phyloP scores from a whole-genome alignment of 2,797 vertebrate species.

The Tiaroga cobitis region DNA sequence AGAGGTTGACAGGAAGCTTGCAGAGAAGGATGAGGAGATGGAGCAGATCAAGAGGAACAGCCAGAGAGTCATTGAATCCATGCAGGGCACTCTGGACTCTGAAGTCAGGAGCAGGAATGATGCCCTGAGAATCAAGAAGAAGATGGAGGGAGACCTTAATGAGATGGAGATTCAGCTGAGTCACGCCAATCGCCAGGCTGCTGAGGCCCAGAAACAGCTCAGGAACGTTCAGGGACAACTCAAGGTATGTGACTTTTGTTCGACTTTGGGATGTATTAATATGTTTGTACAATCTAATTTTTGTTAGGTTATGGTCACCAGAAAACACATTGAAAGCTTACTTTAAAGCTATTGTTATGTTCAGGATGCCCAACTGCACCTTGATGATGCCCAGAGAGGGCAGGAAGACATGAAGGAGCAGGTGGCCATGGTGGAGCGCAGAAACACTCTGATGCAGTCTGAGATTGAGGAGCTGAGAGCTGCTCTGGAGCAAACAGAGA shows the following conservation, averaged over 20 bases:
- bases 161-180: conserved; percentile 88
- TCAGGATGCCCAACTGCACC: not conserved
- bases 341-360: not conserved
- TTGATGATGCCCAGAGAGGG: conserved; percentile 3
- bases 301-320: not conserved
- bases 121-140: conserved; percentile 88
- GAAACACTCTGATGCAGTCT: conserved; percentile 75
- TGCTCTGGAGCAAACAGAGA: conserved; percentile 85
- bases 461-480: conserved; percentile 85
- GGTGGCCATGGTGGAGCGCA: conserved; percentile 83
- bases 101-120: conserved; percentile 89
- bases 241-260: not conserved
- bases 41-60: conserved; percentile 89
- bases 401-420: conserved; percentile 74
- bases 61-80: conserved; percentile 81
- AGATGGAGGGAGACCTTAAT: conserved; percentile 87
- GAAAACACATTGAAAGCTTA: not conserved
- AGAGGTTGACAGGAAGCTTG: conserved; percentile 83
- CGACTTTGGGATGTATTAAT: accelerated
- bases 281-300: not conserved
- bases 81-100: conserved; percentile 83
- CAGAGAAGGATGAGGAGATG: conserved; percentile 90
- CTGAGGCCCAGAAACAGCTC: conserved; percentile 16
- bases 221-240: conserved; percentile 82
- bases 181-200: conserved; percentile 74